Evolutionary conservation across 2,113 vertebrate genomes (phyloP), one percentile per base, ranked within the genome.

Genomic region (Sardina pilchardus): DNA sequence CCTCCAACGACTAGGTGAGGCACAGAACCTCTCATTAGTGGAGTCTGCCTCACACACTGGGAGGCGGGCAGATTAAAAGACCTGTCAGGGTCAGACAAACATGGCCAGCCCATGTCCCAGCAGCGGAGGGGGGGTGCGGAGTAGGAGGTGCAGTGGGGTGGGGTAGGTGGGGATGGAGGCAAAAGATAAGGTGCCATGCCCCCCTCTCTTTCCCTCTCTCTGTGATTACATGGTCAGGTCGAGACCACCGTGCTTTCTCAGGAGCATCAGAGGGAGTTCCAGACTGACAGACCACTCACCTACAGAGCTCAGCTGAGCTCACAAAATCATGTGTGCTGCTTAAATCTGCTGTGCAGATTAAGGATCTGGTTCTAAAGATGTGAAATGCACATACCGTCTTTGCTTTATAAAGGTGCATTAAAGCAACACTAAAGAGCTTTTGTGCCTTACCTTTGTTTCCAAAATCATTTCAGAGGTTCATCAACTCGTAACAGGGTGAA

Each of bases 61-160:
- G 90, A 91, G 87, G 87, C 83, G 83, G 30, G 63, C 87, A 90
- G 91, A 93, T 92, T 91, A 92, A 84, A 93, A 86, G 90, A 92
- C 89, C 87, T 89, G 89, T 90, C 84, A 45, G 88, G 92, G 90
- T 92, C 90, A 90, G 85, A 78, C 89, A 91, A 92, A 87, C 89
- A 90, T 86, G 91, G 84, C 89, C 84, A 89, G 86, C 83, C 84
- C 34, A 43, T 36, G 43, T 17, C 45, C 36, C 47, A 47, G 14
- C 39, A 45, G n/a, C 39, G 0, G 67, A 56, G 82, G 50, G 75
- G 78, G 84, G 86, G 86, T 67, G 50, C 78, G 26, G 81, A 82
- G 89, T 48, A 84, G 82, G 85, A 87, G 89, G 86, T 82, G 26
- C 63, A 10, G 67, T 34, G n/a, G 26, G 67, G 67, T 34, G 71